Evolutionary conservation across 2,888 invertebrate genomes (phyloP).

Genomic region (Drosophila anomalata): DNA sequence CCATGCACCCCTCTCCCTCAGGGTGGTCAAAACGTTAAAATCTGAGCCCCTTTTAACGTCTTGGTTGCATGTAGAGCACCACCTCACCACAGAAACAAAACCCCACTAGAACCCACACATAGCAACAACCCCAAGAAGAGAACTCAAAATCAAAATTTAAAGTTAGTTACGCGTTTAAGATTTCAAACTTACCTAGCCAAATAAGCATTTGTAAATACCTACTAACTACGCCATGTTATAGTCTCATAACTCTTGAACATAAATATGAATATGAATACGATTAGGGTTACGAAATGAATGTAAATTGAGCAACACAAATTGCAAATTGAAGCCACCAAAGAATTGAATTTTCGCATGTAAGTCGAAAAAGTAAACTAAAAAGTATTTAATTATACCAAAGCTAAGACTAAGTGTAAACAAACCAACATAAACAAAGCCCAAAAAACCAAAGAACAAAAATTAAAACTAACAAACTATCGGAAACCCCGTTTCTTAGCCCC

Average conservation of each 20-base stretch:
- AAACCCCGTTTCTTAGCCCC: conserved; percentile 15
- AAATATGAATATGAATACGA: conserved; percentile 18
- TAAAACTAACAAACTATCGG: conserved; percentile 7
- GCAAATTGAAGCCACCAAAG: conserved; percentile 79
- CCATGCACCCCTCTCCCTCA: conserved; percentile 16
- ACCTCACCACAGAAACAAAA: conserved; percentile 2
- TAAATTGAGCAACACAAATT: conserved; percentile 74
- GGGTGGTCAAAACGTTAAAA: conserved; percentile 79
- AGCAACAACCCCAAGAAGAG: conserved; percentile 7
- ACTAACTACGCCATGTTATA: conserved; percentile 27
- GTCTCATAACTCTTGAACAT: conserved; percentile 27
- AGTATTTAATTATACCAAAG: conserved; percentile 62
- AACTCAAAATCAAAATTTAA: conserved; percentile 48
- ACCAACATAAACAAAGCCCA: no score
- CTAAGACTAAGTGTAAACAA: conserved; percentile 65
- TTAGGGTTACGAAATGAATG: conserved; percentile 48
- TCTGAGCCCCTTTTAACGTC: conserved; percentile 83
- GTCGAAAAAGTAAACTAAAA: conserved; percentile 54
- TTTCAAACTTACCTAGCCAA: conserved; percentile 43
- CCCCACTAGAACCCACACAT: background rate
- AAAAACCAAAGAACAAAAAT: conserved; percentile 13
- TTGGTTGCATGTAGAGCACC: conserved; percentile 52
- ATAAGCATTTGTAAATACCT: conserved; percentile 56
- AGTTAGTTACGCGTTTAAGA: conserved; percentile 22
- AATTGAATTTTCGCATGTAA: conserved; percentile 80